Conservation (phyloP, 2,113 vertebrate species). For the Tinamus guttatus region DNA sequence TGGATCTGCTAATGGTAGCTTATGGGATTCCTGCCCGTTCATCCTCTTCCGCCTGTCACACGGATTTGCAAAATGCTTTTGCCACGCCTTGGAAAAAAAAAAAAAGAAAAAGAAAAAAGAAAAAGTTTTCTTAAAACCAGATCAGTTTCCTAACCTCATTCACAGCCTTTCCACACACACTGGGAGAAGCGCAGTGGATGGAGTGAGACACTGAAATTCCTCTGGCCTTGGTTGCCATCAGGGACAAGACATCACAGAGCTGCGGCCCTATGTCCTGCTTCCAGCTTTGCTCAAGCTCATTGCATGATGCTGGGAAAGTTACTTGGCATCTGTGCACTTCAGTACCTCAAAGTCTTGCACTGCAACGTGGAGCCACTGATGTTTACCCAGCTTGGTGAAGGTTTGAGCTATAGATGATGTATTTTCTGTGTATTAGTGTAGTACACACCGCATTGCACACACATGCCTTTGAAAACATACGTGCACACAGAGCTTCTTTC, state of each 20-base stretch:
- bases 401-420: not conserved
- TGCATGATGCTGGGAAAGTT: not conserved
- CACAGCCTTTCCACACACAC: not conserved
- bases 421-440: not conserved
- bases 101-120: not conserved
- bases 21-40: not conserved
- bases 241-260: not conserved
- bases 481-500: not conserved
- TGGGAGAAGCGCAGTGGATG: not conserved
- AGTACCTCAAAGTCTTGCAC: accelerated
- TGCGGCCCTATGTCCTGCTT: not conserved
- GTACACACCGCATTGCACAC: not conserved
- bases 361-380: not conserved
- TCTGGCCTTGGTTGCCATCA: not conserved
- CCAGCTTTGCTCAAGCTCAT: not conserved
- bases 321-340: not conserved
- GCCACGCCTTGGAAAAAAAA: not conserved
- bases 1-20: not conserved
- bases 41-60: not conserved
- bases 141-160: not conserved
- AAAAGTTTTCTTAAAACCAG: accelerated
- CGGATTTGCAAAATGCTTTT: not conserved
- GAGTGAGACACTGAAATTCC: not conserved
- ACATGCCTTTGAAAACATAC: not conserved
- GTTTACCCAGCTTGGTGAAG: not conserved